A percentile compares a stretch with the other conserved stretches of the same genome.
These are phyloP conservation scores for Coecobrya sp. DNA, from an alignment of 2,888 invertebrate species.

Conservation along the genomic window DNA sequence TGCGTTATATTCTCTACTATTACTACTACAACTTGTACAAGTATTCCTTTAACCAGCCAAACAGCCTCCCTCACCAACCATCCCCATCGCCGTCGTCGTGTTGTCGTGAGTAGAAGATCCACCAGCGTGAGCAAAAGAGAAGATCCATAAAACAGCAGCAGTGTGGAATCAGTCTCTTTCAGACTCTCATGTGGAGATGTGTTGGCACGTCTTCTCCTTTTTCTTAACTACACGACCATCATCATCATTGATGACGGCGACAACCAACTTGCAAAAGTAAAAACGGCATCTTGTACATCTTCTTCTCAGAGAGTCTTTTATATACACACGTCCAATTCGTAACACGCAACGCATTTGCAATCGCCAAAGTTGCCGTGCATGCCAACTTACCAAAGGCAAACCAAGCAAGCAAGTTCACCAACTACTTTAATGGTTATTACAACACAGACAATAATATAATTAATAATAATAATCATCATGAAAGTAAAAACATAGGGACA, in stretches of 20 bases:
- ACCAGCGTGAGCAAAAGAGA: slow-evolving; percentile 62
- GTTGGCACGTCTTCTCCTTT: slow-evolving; percentile 66
- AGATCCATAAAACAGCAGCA: slow-evolving; percentile 81
- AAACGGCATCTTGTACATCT: background rate
- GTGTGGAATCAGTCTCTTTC: slow-evolving; percentile 80
- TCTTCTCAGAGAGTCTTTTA: background rate
- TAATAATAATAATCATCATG: background rate
- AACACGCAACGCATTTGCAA: slow-evolving; percentile 39
- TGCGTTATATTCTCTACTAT: background rate
- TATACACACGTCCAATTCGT: too few species aligned
- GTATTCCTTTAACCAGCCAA: slow-evolving; percentile 44
- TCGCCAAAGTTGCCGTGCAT: slow-evolving; percentile 40
- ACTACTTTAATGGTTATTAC: background rate
- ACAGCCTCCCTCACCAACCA: slow-evolving; percentile 76
- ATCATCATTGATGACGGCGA: slow-evolving; percentile 15
- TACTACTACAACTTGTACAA: background rate
- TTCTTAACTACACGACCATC: background rate
- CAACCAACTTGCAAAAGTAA: slow-evolving; percentile 51
- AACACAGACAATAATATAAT: slow-evolving; percentile 32
- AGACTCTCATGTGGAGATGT: slow-evolving; percentile 80
- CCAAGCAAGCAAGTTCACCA: slow-evolving; percentile 7
- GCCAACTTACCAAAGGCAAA: slow-evolving; percentile 18
- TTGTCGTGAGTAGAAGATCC: slow-evolving; percentile 56
- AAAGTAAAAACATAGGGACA: slow-evolving; percentile 8
- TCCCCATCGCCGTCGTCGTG: background rate